phyloP scores from a whole-genome alignment of 2,888 invertebrate genomes.

The Glyphotaelius pellucidus region DNA sequence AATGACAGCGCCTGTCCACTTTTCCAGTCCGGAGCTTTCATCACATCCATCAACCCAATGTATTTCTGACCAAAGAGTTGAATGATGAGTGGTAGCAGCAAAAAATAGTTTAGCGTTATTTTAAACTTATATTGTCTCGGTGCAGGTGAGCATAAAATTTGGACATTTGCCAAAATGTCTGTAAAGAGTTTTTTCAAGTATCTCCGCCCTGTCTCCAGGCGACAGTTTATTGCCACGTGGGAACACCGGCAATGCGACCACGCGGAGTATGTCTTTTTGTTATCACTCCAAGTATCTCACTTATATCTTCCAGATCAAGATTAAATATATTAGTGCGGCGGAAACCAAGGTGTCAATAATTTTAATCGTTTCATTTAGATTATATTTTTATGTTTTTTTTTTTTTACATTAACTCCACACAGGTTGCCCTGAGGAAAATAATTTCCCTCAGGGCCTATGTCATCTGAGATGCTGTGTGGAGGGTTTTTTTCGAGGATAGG shows the following conservation, averaged over 20 bases:
- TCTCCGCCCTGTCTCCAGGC: neutral
- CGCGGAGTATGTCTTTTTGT: neutral
- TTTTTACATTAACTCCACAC: no score
- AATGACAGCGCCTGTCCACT: neutral
- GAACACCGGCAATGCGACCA: neutral
- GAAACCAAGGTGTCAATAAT: neutral
- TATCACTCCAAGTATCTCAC: neutral
- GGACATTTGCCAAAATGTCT: constrained; percentile 8
- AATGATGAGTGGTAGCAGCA: neutral
- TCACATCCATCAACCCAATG: neutral
- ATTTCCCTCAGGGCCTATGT: no score
- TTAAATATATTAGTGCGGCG: neutral
- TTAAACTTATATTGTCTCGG: constrained; percentile 15
- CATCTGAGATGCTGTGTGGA: no score
- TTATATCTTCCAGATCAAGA: neutral
- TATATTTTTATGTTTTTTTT: no score
- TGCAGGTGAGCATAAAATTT: constrained; percentile 37
- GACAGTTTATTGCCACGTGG: neutral
- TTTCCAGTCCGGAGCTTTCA: neutral
- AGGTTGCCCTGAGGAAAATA: no score
- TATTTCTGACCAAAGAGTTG: neutral
- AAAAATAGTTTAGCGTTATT: neutral
- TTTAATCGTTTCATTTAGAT: no score
- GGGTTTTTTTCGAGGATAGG: no score
- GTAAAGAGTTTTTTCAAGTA: neutral